Evolutionary conservation across 2,797 vertebrate genomes (phyloP).

Genomic region (Enteromius argenteus): DNA sequence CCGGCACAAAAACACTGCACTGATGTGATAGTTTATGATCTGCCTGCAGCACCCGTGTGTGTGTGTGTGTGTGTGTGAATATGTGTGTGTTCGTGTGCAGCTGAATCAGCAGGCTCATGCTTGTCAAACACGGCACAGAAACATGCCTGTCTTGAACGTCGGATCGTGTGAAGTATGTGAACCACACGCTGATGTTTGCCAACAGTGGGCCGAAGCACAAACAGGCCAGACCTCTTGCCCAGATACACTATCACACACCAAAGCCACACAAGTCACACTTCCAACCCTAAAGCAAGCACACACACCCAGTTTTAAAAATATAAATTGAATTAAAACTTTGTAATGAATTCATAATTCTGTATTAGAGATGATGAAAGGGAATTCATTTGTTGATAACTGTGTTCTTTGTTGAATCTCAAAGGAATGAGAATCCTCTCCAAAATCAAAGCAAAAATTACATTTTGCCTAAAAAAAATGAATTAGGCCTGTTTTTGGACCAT

Average conservation of each 20-base stretch:
- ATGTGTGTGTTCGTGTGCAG: not conserved
- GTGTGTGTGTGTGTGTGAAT: not conserved
- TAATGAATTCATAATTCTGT: not conserved
- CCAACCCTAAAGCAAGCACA: not conserved
- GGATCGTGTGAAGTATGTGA: not conserved
- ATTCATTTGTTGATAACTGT: not conserved
- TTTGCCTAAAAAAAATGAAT: not conserved
- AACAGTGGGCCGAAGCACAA: not conserved
- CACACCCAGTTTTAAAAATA: not conserved
- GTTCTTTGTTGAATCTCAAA: not conserved
- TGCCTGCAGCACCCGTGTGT: not conserved
- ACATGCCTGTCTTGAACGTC: not conserved
- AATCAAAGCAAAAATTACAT: not conserved
- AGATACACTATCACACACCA: not conserved
- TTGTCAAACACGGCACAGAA: not conserved
- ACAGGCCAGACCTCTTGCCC: not conserved
- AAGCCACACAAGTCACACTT: not conserved
- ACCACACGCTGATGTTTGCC: not conserved
- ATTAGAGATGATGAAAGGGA: not conserved
- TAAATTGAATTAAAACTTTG: not conserved
- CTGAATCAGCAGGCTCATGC: conserved; percentile 1
- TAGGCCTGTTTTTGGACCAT: not conserved
- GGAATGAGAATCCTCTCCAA: not conserved
- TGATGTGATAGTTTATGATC: conserved; percentile 24
- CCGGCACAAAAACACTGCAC: not conserved